Evolutionary conservation across 2,888 invertebrate species (phyloP).

Genomic region (Conomelus anceps): DNA sequence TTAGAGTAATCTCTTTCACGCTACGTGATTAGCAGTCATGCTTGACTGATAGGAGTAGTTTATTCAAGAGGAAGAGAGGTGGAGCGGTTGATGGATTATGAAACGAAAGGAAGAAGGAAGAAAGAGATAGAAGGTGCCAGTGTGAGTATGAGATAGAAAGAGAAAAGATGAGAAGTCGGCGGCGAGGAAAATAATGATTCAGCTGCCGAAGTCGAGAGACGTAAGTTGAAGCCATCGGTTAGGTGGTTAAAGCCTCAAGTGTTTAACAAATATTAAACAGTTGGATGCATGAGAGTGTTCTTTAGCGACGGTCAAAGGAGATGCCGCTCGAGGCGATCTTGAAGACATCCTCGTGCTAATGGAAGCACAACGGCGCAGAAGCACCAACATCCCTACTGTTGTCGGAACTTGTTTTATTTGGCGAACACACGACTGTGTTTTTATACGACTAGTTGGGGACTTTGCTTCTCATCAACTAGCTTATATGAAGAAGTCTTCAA

Average conservation of each 20-base stretch:
- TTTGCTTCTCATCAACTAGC: not conserved
- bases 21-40: not conserved
- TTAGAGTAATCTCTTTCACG: not conserved
- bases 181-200: not conserved
- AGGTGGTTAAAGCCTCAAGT: not conserved
- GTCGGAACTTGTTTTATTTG: not conserved
- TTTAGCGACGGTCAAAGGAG: not conserved
- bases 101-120: not conserved
- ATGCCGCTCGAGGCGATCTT: not conserved
- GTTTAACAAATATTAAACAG: not conserved
- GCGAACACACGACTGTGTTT: not conserved
- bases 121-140: not conserved
- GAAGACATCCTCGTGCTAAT: not conserved
- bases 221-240: not conserved
- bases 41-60: not conserved
- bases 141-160: not conserved
- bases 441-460: not conserved
- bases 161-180: not conserved
- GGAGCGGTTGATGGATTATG: not conserved
- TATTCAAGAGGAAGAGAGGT: not conserved
- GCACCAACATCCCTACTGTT: not conserved
- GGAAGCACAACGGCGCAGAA: not conserved
- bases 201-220: not conserved
- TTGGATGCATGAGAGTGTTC: not conserved
- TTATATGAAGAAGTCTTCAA: not conserved